A percentile compares a stretch with the other conserved stretches of the same genome.
These are phyloP conservation scores for Mimumesa dahlbomi DNA, from an alignment of 2,888 invertebrate species.

Conservation along the genomic window DNA sequence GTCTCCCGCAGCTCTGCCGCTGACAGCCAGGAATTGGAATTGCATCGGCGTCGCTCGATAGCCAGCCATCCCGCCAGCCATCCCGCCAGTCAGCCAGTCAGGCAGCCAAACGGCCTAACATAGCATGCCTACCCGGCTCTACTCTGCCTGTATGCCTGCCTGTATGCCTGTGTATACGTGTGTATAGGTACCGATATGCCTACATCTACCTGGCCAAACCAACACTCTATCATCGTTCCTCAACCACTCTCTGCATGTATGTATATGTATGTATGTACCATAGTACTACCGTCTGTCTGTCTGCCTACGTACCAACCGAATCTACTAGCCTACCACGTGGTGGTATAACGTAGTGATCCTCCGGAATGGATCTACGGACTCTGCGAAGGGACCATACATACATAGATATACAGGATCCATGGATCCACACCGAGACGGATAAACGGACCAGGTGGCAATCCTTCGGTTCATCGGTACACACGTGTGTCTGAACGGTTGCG, in stretches of 20 bases:
- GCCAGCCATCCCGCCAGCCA: constrained; percentile 78
- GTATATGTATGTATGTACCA: constrained; percentile 26
- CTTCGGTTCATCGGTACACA: constrained; percentile 5
- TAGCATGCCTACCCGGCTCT: constrained; percentile 61
- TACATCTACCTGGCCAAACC: constrained; percentile 26
- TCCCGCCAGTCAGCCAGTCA: constrained; percentile 71
- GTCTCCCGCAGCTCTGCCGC: constrained; percentile 80
- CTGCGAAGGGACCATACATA: not conserved
- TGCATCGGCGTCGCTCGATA: constrained; percentile 81
- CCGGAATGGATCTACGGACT: constrained; percentile 36
- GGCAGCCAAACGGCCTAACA: constrained; percentile 68
- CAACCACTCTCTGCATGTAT: constrained; percentile 54
- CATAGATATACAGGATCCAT: constrained; percentile 24
- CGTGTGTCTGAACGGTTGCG: not conserved
- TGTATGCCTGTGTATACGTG: constrained; percentile 32
- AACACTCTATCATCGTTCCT: not conserved
- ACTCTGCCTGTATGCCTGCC: constrained; percentile 56
- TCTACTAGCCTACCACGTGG: too few relatives aligned
- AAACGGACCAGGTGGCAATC: constrained; percentile 49
- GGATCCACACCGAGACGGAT: constrained; percentile 48
- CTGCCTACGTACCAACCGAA: constrained; percentile 49
- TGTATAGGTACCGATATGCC: constrained; percentile 40
- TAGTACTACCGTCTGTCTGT: constrained; percentile 28
- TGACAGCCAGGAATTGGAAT: constrained; percentile 81
- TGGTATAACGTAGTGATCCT: too few relatives aligned